Evolutionary conservation across 2,888 invertebrate species (phyloP).

Genomic region (Mellilla xanthometata): DNA sequence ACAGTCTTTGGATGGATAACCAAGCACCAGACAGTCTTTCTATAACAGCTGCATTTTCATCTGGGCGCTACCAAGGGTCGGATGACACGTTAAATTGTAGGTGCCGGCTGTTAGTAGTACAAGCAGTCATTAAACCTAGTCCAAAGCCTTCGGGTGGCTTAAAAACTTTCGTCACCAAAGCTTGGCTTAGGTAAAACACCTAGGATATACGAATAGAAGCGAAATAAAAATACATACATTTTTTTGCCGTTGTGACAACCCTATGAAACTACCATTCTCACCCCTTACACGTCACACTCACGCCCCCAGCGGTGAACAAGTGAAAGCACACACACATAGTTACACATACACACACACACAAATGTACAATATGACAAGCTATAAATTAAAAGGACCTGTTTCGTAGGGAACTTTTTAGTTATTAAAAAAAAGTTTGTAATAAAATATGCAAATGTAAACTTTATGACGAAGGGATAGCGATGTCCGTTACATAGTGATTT

Average conservation of each 20-base stretch:
- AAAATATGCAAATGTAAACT: background rate
- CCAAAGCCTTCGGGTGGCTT: no score
- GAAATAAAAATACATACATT: no score
- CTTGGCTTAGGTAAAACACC: no score
- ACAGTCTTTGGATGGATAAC: no score
- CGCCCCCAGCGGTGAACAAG: conserved; percentile 65
- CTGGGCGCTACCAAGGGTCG: no score
- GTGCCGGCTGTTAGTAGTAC: no score
- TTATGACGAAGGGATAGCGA: background rate
- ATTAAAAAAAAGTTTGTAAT: conserved; percentile 29
- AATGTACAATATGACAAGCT: conserved; percentile 58
- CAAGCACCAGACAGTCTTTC: no score
- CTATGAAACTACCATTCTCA: conserved; percentile 57
- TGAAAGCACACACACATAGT: conserved; percentile 45
- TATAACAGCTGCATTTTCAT: no score
- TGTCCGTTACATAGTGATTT: background rate
- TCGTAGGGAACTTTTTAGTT: conserved; percentile 63
- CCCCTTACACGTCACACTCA: conserved; percentile 57
- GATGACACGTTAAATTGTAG: no score
- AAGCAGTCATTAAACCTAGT: no score
- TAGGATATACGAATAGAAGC: no score
- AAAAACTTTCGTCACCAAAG: no score
- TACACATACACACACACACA: conserved; percentile 41
- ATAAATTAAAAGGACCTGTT: conserved; percentile 78
- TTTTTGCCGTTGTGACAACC: conserved; percentile 45